These are phyloP conservation scores for Microcebus ravelobensis DNA, from an alignment of 2,113 vertebrate species.

Conservation along the genomic window DNA sequence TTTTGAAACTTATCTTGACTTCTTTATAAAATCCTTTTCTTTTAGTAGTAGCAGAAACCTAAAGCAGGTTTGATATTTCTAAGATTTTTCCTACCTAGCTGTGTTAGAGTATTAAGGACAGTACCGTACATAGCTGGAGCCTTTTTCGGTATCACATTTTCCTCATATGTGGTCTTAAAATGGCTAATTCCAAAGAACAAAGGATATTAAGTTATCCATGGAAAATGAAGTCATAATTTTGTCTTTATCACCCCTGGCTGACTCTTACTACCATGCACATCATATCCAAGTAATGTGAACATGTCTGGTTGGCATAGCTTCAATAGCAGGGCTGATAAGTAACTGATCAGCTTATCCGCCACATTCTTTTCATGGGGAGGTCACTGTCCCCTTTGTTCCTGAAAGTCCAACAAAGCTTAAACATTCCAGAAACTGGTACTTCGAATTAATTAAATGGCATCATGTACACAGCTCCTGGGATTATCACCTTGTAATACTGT, in stretches of 20 bases:
- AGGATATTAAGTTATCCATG: constrained; percentile 56
- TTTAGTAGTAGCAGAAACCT: background rate
- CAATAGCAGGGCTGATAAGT: constrained; percentile 83
- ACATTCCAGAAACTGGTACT: constrained; percentile 76
- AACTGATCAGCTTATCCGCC: constrained; percentile 79
- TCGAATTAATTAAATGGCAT: constrained; percentile 66
- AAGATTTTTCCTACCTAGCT: background rate
- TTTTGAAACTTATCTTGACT: background rate
- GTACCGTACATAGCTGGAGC: constrained; percentile 1
- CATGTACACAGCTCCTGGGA: constrained; percentile 13
- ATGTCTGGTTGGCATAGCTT: constrained; percentile 81
- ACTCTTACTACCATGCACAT: constrained; percentile 82
- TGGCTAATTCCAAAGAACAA: constrained; percentile 71
- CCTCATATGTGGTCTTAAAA: constrained; percentile 27
- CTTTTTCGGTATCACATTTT: constrained; percentile 54
- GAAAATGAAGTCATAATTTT: constrained; percentile 85
- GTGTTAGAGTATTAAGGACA: constrained; percentile 27
- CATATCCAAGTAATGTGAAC: constrained; percentile 78
- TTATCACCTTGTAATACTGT: constrained; percentile 61
- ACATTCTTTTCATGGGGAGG: constrained; percentile 85
- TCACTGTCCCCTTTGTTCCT: constrained; percentile 83
- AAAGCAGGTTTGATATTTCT: background rate
- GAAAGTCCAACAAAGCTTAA: constrained; percentile 76
- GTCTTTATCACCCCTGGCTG: constrained; percentile 83
- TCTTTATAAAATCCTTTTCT: background rate